Conservation (phyloP, 1,140 invertebrate genomes). For the Mizuhopecten yessoensis region DNA sequence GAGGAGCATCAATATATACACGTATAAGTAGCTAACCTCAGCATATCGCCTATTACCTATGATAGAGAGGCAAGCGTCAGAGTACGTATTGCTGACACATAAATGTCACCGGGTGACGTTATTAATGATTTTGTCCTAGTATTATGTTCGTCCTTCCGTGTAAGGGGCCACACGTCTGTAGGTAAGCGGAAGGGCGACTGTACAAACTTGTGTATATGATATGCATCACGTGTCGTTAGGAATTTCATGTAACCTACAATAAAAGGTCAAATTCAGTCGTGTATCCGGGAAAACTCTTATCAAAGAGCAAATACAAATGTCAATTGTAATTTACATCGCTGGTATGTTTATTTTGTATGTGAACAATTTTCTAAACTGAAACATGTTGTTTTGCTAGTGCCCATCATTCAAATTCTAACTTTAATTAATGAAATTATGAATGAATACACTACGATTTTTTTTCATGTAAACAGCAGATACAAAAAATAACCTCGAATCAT, state of each 20-base stretch:
- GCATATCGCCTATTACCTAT: neutral
- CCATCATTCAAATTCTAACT: too few species aligned
- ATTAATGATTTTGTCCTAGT: neutral
- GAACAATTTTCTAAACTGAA: too few species aligned
- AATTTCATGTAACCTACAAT: neutral
- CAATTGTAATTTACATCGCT: neutral
- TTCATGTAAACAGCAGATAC: too few species aligned
- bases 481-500: too few species aligned
- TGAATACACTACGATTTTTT: too few species aligned
- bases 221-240: neutral
- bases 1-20: neutral
- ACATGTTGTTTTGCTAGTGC: too few species aligned
- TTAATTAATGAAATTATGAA: too few species aligned
- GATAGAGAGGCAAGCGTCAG: neutral
- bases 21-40: neutral
- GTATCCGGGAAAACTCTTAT: neutral
- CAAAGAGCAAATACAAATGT: too few species aligned
- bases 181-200: neutral
- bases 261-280: neutral
- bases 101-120: neutral
- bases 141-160: neutral
- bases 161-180: neutral
- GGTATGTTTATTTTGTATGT: too few species aligned
- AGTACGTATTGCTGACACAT: neutral
- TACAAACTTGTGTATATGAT: too few species aligned